These are phyloP conservation scores for Leistus spinibarbis DNA, from an alignment of 2,888 invertebrate species.

Conservation along the genomic window DNA sequence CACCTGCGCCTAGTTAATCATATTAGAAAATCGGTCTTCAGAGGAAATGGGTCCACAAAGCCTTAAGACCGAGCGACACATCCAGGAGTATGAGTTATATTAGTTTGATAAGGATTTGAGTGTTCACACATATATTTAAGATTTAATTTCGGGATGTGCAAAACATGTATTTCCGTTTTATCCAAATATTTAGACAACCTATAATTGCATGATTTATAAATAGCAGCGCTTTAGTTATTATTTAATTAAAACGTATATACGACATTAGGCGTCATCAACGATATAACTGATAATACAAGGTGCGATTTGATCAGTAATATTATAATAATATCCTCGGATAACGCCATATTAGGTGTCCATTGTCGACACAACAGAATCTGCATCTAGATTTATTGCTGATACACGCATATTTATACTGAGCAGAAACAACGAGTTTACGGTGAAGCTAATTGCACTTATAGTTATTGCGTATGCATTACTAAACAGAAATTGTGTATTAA, in stretches of 20 bases:
- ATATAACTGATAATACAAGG: neutral
- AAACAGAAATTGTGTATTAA: constrained; percentile 12
- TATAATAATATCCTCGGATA: constrained; percentile 4
- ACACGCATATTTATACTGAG: constrained; percentile 9
- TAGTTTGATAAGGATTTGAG: neutral
- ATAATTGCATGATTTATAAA: neutral
- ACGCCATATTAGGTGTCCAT: constrained; percentile 8
- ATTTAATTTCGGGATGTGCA: neutral
- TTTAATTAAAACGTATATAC: neutral
- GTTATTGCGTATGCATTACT: constrained; percentile 12
- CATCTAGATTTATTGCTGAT: constrained; percentile 14
- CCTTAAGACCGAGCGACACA: too few relatives aligned
- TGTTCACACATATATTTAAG: neutral
- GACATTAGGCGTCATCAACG: neutral
- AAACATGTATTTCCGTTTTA: neutral
- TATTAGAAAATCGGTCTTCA: too few relatives aligned
- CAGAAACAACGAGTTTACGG: neutral
- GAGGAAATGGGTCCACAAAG: too few relatives aligned
- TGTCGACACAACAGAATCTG: constrained; percentile 7
- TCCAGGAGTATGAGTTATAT: too few relatives aligned
- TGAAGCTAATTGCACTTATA: constrained; percentile 12
- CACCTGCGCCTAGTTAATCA: too few relatives aligned
- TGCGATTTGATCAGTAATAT: constrained; percentile 1
- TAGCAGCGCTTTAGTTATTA: neutral
- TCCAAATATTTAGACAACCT: neutral